A percentile compares a stretch with the other conserved stretches of the same genome.
Evolutionary conservation across 35 echinoderm and acorn worm species (phyloP).

Genomic region (Apostichopus californicus): DNA sequence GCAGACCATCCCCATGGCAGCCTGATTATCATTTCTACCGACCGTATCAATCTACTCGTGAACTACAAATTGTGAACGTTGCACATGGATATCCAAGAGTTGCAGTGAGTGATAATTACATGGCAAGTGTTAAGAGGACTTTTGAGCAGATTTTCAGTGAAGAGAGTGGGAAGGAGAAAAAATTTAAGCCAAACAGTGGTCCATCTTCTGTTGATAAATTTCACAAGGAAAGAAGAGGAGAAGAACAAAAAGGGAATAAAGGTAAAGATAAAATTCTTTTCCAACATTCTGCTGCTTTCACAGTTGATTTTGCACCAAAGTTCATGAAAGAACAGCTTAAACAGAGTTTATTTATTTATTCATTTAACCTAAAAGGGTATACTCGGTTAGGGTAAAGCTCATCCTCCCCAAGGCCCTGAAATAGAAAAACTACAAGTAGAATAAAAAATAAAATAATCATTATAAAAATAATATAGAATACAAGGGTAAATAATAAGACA

Average conservation of each 20-base stretch:
- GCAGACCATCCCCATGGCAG: no score
- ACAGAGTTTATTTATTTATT: no score
- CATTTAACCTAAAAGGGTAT: no score
- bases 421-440: no score
- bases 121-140: constrained; percentile 31
- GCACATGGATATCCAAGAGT: not conserved
- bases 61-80: not conserved
- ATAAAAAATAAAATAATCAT: no score
- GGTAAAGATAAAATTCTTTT: not conserved
- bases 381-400: no score
- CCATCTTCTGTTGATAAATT: not conserved
- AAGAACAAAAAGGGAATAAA: not conserved
- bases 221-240: not conserved
- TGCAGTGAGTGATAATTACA: not conserved
- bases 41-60: not conserved
- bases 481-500: no score
- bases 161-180: not conserved
- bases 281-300: not conserved
- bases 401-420: not conserved
- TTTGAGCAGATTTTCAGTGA: constrained; percentile 28
- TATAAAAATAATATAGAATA: no score
- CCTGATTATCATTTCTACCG: no score
- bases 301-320: not conserved
- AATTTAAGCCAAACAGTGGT: not conserved
- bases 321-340: not conserved